Evolutionary conservation across 2,888 invertebrate genomes (phyloP), one percentile per base, ranked within the genome.

Genomic region (Philereme transversata): DNA sequence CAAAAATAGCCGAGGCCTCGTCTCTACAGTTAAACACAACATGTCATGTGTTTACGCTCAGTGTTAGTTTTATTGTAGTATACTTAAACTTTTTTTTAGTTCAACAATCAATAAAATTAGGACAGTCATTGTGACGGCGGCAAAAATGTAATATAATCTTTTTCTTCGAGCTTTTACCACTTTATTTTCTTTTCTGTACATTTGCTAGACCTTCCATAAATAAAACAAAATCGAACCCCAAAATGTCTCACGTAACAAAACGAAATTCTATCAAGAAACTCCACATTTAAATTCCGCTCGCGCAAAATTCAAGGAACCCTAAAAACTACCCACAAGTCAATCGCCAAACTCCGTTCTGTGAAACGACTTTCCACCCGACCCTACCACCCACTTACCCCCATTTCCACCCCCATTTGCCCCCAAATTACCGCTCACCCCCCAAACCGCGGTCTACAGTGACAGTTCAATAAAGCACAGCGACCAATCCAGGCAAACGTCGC

Each of bases 401-500:
- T 75, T 74, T 71, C 76, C 73, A 74, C 79, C 83, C 82, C 80
- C 74, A 69, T 81, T 81, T 84, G 79, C 87, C 87, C 88, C 88
- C 86, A 82, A 89, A 89, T 90, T 88, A 89, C 88, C 81, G 84
- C 81, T 88, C 82, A 78, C 87, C 89, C 86, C 89, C 85, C 58
- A 83, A 89, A 88, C 89, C 87, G 82, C 88, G 83, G 86, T 87
- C 87, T 86, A 88, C 90, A 88, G 89, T 91, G 92, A 91, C 91
- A 91, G 90, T 91, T 90, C 90, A 92, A 90, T 91, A 91, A 87
- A 88, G 88, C 90, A 90, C 83, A 73, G 80, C 88, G 88, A 91
- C 92, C 92, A 92, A 92, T 92, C 90, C 83, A 79, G 84, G 90
- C 91, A 92, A 92, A 92, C 89, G 89, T 92, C 92, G 92, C 83